Base-by-base conservation (phyloP, 2,888 invertebrate species). In the Drosophila kambysellisi region DNA sequence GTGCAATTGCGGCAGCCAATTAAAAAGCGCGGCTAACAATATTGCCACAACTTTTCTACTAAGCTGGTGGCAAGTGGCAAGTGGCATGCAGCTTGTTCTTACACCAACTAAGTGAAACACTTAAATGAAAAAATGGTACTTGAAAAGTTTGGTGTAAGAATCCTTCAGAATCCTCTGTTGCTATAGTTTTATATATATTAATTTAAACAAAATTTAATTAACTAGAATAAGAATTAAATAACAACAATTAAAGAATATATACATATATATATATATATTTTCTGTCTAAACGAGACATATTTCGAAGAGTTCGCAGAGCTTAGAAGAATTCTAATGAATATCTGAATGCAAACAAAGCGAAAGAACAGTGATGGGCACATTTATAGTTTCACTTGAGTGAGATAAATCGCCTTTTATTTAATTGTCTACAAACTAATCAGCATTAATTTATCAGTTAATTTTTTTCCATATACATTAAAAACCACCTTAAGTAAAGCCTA, bases 1-100 rank as follows among this genome's bases (percentile, higher is more conserved):
- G 37, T 37, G 46, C 79, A 61, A 39, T 35, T 32, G 57, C 65
- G 41, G 46, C 60, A 58, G 71, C 74, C 73, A 88, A 82, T 88
- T 82, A 79, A 72, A 66, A 60, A 70, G 59, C 56, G 30, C 39
- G 15, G 52, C 69, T 50, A 61, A 62, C 58, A 35, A 54, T 62
- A 46, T 60, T 56, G 61, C 75, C 64, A 63, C 56, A 73, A 70
- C 53, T 62, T 61, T 66, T 39, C 54, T 54, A 60, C 39, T 56
- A 32, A 35, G 56, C 59, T 46, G 58, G 35, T 30, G 54, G 41
- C 41, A 43, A 43, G 17, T n/a, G 7, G 56, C 50, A 50, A 29
- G 3, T 32, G 39, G 17, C 15, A 15, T 9, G 9, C 4, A 20
- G 25, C 46, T 12, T 12, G 15, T 20, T 33, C 20, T 25, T 15